Evolutionary conservation across 2,113 vertebrate genomes (phyloP).

Genomic region (Thryonomys swinderianus): DNA sequence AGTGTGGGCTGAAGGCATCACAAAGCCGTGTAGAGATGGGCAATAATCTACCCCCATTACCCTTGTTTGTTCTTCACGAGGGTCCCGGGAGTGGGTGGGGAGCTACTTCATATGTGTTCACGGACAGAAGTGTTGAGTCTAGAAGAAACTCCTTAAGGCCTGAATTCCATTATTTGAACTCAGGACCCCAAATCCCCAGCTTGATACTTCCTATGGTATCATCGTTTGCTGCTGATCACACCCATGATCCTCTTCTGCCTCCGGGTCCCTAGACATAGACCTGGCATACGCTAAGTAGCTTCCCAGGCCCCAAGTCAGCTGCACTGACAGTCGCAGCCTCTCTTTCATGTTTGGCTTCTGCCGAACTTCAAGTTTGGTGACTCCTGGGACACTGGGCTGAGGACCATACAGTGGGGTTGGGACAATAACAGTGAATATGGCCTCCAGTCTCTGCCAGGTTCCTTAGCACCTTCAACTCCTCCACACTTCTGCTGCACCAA

Average conservation of each 20-base stretch:
- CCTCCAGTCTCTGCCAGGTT: background rate
- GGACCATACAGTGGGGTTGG: background rate
- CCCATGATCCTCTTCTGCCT: background rate
- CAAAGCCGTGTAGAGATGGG: background rate
- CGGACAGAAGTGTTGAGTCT: background rate
- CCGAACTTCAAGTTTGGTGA: background rate
- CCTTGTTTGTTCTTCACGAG: background rate
- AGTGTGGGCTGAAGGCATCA: background rate
- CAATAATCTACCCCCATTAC: too few species aligned
- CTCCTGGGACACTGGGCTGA: background rate
- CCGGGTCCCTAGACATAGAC: background rate
- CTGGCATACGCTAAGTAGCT: background rate
- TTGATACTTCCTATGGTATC: background rate
- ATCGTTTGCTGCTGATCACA: background rate
- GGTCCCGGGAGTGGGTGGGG: background rate
- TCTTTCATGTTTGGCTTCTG: background rate
- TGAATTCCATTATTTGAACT: background rate
- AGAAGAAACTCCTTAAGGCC: background rate
- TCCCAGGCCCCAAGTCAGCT: too few species aligned
- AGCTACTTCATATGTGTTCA: background rate
- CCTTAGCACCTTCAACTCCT: background rate
- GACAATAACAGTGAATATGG: background rate
- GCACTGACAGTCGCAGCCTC: too few species aligned
- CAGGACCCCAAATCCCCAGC: background rate
- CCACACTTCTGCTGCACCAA: background rate